phyloP scores from a whole-genome alignment of 2,888 invertebrate genomes.

The Cloeon dipterum region DNA sequence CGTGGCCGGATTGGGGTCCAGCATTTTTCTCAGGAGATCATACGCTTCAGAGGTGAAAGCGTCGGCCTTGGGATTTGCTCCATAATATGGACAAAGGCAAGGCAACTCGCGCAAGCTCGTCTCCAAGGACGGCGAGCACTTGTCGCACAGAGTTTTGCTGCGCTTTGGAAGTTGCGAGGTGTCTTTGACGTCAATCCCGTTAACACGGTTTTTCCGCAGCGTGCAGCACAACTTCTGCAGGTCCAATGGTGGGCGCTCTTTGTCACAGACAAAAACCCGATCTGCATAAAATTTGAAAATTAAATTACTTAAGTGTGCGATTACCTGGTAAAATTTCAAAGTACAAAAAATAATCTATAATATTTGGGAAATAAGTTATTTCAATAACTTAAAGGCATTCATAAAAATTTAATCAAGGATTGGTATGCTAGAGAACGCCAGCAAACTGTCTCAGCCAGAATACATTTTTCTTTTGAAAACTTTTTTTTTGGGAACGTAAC shows the following conservation, averaged over 20 bases:
- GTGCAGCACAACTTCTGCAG: not conserved
- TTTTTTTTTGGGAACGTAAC: no score
- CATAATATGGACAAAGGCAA: not conserved
- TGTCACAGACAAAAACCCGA: not conserved
- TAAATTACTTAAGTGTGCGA: no score
- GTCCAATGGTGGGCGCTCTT: not conserved
- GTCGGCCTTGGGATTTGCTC: not conserved
- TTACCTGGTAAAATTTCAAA: no score
- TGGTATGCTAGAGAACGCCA: no score
- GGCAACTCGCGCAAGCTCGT: not conserved
- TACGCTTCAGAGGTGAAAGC: constrained; percentile 46
- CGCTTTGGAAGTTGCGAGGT: no score
- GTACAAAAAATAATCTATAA: no score
- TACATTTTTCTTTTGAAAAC: no score
- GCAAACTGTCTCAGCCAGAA: no score
- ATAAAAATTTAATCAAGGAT: no score
- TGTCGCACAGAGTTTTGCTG: not conserved
- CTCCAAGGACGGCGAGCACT: not conserved
- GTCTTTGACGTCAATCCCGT: not conserved
- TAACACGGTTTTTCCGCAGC: not conserved
- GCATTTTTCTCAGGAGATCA: constrained; percentile 40
- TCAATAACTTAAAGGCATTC: no score
- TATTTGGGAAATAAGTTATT: no score
- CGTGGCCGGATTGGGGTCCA: constrained; percentile 55
- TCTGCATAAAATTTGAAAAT: no score